phyloP scores from a whole-genome alignment of 2,113 vertebrate species.

The Ranitomeya imitator region DNA sequence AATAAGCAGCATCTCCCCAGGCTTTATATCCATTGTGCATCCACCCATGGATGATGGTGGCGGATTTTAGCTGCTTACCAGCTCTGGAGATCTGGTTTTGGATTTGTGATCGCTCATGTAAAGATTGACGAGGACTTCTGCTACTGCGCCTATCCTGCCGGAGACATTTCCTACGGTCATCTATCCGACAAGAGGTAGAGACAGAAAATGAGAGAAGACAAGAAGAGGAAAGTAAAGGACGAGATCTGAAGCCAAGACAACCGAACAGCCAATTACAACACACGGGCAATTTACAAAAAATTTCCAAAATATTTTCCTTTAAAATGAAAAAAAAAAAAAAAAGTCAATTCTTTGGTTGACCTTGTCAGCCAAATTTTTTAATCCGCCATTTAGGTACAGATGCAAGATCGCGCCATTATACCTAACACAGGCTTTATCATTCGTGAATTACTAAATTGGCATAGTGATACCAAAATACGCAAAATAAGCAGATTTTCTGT shows the following conservation, averaged over 20 bases:
- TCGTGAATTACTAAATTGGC: neutral
- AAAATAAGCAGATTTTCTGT: neutral
- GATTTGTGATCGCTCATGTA: slow-evolving; percentile 96
- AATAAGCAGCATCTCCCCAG: neutral
- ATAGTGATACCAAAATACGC: neutral
- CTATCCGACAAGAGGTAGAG: slow-evolving; percentile 74
- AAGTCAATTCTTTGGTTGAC: neutral
- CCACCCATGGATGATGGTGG: neutral
- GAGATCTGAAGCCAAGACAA: neutral
- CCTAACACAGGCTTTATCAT: neutral
- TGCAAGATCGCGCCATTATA: neutral
- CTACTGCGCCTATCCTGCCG: slow-evolving; percentile 85
- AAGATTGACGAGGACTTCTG: slow-evolving; percentile 90
- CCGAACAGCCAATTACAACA: neutral
- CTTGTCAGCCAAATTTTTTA: neutral
- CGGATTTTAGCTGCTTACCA: slow-evolving; percentile 78
- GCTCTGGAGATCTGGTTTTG: slow-evolving; percentile 72
- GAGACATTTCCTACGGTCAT: slow-evolving; percentile 92
- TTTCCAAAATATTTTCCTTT: neutral
- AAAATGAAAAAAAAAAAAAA: neutral
- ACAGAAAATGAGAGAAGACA: slow-evolving; percentile 59
- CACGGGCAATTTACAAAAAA: neutral
- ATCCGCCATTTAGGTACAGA: neutral
- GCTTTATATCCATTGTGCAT: neutral
- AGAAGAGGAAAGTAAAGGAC: neutral